Conservation (phyloP, 2,888 invertebrate genomes). For the Artemia sinica region DNA sequence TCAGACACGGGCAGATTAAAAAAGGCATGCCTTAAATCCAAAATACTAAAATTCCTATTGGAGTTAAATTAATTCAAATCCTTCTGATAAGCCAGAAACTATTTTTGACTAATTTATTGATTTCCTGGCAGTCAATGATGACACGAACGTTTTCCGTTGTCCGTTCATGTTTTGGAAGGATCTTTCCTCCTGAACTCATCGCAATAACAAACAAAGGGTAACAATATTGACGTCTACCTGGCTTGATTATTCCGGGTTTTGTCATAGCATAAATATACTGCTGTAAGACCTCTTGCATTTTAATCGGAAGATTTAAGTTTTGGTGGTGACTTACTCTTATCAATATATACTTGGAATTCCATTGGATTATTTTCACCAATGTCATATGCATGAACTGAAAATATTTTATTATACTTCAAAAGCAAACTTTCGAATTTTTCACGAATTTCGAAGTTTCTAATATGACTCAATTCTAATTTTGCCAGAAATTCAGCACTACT, state of each 20-base stretch:
- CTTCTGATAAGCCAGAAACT: too few species aligned
- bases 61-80: too few species aligned
- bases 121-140: too few species aligned
- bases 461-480: neutral
- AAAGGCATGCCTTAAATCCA: slow-evolving; percentile 1
- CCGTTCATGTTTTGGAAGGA: neutral
- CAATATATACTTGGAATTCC: too few species aligned
- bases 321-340: too few species aligned
- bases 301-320: too few species aligned
- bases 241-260: neutral
- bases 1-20: neutral
- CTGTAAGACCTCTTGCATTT: slow-evolving; percentile 6
- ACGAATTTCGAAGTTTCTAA: neutral
- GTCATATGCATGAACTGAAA: too few species aligned
- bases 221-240: neutral
- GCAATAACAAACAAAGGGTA: neutral
- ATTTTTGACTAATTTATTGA: too few species aligned
- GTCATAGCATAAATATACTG: slow-evolving; percentile 3
- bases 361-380: too few species aligned
- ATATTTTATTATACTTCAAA: neutral
- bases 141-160: neutral
- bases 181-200: neutral
- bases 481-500: neutral
- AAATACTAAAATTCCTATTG: neutral
- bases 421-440: neutral